Percentiles rank a stretch among this genome's conserved stretches.
Evolutionary conservation across 2,797 vertebrate genomes (phyloP).

Genomic region (Macroramphosus scolopax): DNA sequence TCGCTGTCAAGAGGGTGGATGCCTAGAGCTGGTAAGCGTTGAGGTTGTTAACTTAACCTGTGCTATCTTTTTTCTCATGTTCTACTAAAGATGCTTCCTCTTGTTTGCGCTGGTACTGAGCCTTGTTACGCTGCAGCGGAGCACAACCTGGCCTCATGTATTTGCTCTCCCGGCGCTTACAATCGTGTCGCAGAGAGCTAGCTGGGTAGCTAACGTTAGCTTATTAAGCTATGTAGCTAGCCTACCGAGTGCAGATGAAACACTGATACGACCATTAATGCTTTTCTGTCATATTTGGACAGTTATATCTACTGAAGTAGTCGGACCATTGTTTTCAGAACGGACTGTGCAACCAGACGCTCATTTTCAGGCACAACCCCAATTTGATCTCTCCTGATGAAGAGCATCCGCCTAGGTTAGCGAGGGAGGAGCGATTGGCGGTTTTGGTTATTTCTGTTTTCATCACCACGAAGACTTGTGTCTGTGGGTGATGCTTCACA

Average conservation of each 20-base stretch:
- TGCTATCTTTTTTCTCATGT: slow-evolving; percentile 12
- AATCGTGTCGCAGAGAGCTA: slow-evolving; percentile 77
- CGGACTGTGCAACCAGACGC: rapidly evolving
- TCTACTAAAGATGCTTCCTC: slow-evolving; percentile 15
- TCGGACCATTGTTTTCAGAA: not conserved
- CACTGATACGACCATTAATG: slow-evolving; percentile 38
- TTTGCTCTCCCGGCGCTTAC: slow-evolving; percentile 29
- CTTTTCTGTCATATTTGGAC: not conserved
- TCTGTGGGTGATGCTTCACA: slow-evolving; percentile 10
- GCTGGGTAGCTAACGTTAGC: slow-evolving; percentile 63
- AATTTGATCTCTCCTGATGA: slow-evolving; percentile 27
- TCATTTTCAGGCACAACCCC: not conserved
- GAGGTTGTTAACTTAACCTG: slow-evolving; percentile 58
- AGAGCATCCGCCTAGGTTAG: slow-evolving; percentile 29
- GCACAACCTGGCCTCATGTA: not conserved
- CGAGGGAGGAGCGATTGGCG: slow-evolving; percentile 37
- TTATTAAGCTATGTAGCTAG: slow-evolving; percentile 58
- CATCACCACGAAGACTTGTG: slow-evolving; percentile 3
- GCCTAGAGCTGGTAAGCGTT: slow-evolving; percentile 79
- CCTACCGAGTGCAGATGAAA: slow-evolving; percentile 31
- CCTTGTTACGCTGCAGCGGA: not conserved
- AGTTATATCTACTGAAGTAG: rapidly evolving
- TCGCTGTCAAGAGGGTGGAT: slow-evolving; percentile 83
- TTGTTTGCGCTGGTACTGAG: not conserved
- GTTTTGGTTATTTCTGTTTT: slow-evolving; percentile 38